Base-by-base conservation (phyloP, 2,888 invertebrate species). In the Acronicta alni region DNA sequence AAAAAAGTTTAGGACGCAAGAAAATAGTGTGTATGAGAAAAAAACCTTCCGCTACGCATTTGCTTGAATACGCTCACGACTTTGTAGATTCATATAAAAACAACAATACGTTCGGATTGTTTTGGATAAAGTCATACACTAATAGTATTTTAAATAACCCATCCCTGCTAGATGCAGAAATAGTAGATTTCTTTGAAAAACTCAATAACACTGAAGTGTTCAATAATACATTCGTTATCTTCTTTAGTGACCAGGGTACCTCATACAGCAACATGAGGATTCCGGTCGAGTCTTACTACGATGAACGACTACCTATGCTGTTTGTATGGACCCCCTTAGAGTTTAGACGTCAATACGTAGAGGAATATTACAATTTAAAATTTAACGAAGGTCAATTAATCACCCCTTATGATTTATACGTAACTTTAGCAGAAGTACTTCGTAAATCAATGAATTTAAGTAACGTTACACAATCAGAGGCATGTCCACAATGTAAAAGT, bases 181-280 rank as follows among this genome's bases (percentile, higher is more conserved):
- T 97, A 39, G 80, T 89, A 0, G 75, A 86, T 0, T 96, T 96
- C 75, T 89, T 97, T 46, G 81, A 93, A 55, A 89, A 93, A 18
- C 82, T 97, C 17, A 89, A 94, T 9, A 80, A 85, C 0, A 89
- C 88, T 1, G 95, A 95, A 0, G 91, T 95, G 3, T 83, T 96
- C 54, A 95, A 96, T 38, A 96, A 96, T 44, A 95, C 96, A 0
- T 95, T 97, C 74, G 89, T 97, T 18, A 88, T 97, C 35, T 96
- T 97, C 61, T 87, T 97, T 48, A 97, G 97, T 80, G 97, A 97
- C 82, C 97, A 97, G 79, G 97, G 97, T 0, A 95, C 96, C 80
- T 93, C 97, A 39, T 97, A 95, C 83, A 97, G 97, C 0, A 93
- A 95, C 18, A 95, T 96, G 62, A 91, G 26, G 10, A 26, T 26